Evolutionary conservation across 2,797 vertebrate genomes (phyloP).

Genomic region (Borostomias antarcticus): DNA sequence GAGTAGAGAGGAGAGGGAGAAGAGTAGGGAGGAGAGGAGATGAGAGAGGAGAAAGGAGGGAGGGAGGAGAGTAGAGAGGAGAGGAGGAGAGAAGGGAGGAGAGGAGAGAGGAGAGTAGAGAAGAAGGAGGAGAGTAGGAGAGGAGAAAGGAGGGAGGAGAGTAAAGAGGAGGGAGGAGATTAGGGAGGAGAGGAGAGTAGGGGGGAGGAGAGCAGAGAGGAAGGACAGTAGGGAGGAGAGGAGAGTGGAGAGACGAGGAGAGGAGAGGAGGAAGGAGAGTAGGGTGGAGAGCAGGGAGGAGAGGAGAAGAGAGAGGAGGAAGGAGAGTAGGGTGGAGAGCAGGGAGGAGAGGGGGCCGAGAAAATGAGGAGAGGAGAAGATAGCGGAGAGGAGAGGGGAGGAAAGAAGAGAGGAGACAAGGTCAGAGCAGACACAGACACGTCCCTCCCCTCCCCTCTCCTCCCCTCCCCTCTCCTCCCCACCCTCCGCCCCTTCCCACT

Average conservation of each 20-base stretch:
- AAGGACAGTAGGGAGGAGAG: constrained; percentile 20
- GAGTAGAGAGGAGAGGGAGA: no score
- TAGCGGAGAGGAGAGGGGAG: not conserved
- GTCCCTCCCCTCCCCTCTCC: constrained; percentile 1
- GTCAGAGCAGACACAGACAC: constrained; percentile 9
- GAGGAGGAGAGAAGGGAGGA: not conserved
- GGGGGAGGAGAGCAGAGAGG: not conserved
- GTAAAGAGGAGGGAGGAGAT: not conserved
- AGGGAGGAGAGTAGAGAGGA: not conserved
- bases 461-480: no score
- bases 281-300: not conserved
- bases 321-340: not conserved
- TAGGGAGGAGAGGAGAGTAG: not conserved
- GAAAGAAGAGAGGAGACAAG: not conserved
- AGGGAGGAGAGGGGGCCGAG: not conserved
- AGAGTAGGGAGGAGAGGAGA: not conserved
- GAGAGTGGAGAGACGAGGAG: constrained; percentile 15
- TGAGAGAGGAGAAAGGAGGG: not conserved
- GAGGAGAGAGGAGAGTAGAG: constrained; percentile 1
- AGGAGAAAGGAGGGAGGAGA: not conserved
- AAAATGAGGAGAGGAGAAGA: not conserved
- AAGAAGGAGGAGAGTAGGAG: not conserved
- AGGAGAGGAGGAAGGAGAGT: not conserved
- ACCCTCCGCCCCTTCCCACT: not conserved
- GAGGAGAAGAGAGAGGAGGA: not conserved